phyloP scores from a whole-genome alignment of 1,140 invertebrate genomes.

The Telenomus remus region DNA sequence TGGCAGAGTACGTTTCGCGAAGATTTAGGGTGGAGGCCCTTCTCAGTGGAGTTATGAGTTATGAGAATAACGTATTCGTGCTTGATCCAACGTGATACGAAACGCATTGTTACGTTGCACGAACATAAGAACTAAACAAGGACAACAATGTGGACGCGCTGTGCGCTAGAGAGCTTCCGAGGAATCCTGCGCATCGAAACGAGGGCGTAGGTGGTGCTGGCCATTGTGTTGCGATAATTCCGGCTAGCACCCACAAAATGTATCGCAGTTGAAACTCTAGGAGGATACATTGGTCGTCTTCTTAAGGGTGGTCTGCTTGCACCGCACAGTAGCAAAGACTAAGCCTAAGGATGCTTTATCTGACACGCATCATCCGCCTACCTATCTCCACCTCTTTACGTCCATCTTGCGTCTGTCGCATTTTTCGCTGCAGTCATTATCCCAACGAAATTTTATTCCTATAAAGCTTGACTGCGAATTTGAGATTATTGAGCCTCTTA shows the following conservation, averaged over 20 bases:
- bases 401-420: conserved; percentile 31
- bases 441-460: conserved; percentile 37
- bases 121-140: conserved; percentile 52
- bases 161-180: conserved; percentile 26
- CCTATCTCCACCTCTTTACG: conserved; percentile 11
- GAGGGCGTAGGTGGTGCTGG: conserved; percentile 48
- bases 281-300: conserved; percentile 38
- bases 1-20: conserved; percentile 51
- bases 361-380: conserved; percentile 59
- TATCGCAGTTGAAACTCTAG: conserved; percentile 58
- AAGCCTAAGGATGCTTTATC: conserved; percentile 61
- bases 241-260: conserved; percentile 51
- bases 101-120: conserved; percentile 56
- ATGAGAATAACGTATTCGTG: conserved; percentile 51
- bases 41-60: conserved; percentile 53
- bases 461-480: conserved; percentile 26
- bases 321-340: conserved; percentile 62
- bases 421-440: conserved; percentile 43
- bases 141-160: conserved; percentile 51
- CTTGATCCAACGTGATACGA: conserved; percentile 60
- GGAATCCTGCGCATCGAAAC: conserved; percentile 40
- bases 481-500: conserved; percentile 22
- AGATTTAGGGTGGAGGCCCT: conserved; percentile 58
- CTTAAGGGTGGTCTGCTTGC: conserved; percentile 58
- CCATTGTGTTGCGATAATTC: conserved; percentile 58